These are phyloP conservation scores for Pogonomyrmex californicus DNA, from an alignment of 1,140 invertebrate species.

Conservation along the genomic window DNA sequence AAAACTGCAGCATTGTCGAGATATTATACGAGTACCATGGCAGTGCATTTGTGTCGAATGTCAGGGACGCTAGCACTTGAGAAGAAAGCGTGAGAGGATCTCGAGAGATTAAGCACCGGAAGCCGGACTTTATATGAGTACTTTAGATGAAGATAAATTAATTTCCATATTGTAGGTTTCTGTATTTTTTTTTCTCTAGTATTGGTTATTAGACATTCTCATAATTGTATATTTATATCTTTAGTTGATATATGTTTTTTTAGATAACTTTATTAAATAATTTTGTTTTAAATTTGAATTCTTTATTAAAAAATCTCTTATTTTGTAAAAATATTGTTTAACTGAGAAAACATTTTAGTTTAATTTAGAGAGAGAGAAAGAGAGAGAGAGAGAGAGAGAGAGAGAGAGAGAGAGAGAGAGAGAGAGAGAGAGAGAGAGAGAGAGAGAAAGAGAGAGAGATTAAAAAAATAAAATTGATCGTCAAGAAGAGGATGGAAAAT, in stretches of 20 bases:
- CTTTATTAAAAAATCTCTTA: background rate
- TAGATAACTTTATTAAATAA: background rate
- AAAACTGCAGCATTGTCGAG: conserved; percentile 61
- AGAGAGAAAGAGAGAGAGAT: background rate
- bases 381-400: too few relatives aligned
- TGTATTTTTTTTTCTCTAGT: background rate
- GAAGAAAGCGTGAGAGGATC: conserved; percentile 41
- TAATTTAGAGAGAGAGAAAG: background rate
- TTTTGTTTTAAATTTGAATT: background rate
- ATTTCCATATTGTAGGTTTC: conserved; percentile 6
- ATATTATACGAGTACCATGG: conserved; percentile 53
- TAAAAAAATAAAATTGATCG: background rate
- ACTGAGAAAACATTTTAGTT: background rate
- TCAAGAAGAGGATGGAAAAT: background rate
- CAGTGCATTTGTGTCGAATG: conserved; percentile 56
- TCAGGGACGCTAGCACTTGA: conserved; percentile 32
- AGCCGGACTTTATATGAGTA: conserved; percentile 12
- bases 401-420: too few relatives aligned
- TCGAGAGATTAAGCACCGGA: conserved; percentile 22
- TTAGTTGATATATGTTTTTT: background rate
- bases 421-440: too few relatives aligned
- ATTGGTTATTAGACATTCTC: background rate
- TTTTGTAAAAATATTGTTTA: background rate
- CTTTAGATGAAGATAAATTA: conserved; percentile 35
- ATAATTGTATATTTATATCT: background rate